Base-by-base conservation (phyloP, 2,888 invertebrate species). In the Rhagonycha lutea region DNA sequence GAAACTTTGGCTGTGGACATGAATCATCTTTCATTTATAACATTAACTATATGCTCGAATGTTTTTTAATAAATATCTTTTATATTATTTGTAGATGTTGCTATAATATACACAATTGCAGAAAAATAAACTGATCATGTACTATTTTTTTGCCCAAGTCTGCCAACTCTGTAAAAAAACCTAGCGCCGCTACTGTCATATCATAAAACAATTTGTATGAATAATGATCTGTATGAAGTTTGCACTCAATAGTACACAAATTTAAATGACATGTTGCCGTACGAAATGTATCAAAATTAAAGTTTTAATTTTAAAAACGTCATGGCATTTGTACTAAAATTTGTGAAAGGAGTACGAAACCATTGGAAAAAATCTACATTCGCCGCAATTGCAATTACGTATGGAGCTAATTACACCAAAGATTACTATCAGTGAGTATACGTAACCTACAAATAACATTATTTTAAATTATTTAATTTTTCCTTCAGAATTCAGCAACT, bases 341-440 rank as follows among this genome's bases (percentile, higher is more conserved):
- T 92, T 80, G 89, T 91, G 11, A 92, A 91, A 89, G 91, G 91
- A 4, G 86, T 96, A 67, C 88, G 95, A 84, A 95, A 92, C 87
- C 93, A 98, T 87, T 97, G 97, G 97, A 98, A 98, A 85, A 98
- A 97, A 86, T 94, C 95, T 0, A 87, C 92, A 0, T 91, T 96
- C 83, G 94, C 92, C 61, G 89, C 91, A 18, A 89, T 92, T 69
- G 90, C 92, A 4, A 83, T 93, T 26, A 89, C 91, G 23, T 97
- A 95, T 87, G 96, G 94, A 8, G 88, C 91, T 10, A 90, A 92
- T 74, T 95, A 92, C 85, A 89, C 90, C 2, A 91, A 92, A 85
- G 92, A 94, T 83, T 91, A 91, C 88, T 92, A 94, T 85, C 91
- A 94, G 96, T 97, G 91, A 89, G 92, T 87, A n/a, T 24, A 14